phyloP scores from a whole-genome alignment of 2,797 vertebrate species.

The Bradypodion ventrale region DNA sequence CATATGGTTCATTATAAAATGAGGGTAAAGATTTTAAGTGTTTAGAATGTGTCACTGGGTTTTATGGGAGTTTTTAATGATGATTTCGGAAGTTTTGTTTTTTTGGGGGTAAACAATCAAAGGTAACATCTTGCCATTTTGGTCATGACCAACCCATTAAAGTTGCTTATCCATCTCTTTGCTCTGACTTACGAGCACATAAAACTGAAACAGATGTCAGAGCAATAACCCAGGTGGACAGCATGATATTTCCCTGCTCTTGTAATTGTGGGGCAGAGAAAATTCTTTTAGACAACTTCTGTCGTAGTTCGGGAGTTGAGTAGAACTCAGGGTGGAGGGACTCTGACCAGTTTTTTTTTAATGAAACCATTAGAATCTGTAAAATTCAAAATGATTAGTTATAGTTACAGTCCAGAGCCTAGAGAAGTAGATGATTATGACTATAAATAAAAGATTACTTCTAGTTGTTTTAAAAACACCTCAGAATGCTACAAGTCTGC shows the following conservation, averaged over 20 bases:
- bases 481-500: too few relatives aligned
- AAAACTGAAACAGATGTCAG: conserved; percentile 65
- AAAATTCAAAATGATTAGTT: neutral
- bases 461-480: too few relatives aligned
- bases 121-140: conserved; percentile 53
- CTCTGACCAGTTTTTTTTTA: conserved; percentile 17
- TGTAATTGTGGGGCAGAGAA: conserved; percentile 48
- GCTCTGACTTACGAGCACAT: conserved; percentile 47
- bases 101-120: conserved; percentile 24
- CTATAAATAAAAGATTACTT: neutral
- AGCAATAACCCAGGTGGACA: conserved; percentile 51
- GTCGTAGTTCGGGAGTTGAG: too few relatives aligned
- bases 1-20: conserved; percentile 56
- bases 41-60: conserved; percentile 30
- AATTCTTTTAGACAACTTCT: conserved; percentile 47
- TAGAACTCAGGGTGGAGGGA: neutral
- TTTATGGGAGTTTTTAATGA: conserved; percentile 54
- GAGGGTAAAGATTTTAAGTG: conserved; percentile 16
- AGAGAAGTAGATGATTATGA: neutral
- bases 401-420: neutral
- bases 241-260: conserved; percentile 41
- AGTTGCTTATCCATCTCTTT: conserved; percentile 56
- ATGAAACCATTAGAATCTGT: neutral
- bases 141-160: conserved; percentile 52
- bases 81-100: neutral